A percentile compares a stretch with the other conserved stretches of the same genome.
phyloP scores from a whole-genome alignment of 2,797 vertebrate genomes.

The Labeo calbasu region DNA sequence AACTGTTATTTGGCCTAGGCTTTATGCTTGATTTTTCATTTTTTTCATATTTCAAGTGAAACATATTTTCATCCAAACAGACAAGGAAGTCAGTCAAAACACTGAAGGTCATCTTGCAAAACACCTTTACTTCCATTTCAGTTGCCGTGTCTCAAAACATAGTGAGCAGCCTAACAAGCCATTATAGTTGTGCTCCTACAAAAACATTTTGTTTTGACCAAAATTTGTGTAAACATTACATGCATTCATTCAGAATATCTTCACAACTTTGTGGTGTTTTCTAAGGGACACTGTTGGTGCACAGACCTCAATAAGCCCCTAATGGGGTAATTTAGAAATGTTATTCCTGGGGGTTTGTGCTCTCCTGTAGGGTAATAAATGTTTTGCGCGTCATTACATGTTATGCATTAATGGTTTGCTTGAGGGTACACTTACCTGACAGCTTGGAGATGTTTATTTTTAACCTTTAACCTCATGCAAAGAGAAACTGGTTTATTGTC shows the following conservation, averaged over 20 bases:
- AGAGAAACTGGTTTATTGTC: conserved; percentile 1
- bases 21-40: not conserved
- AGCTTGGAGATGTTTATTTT: conserved; percentile 11
- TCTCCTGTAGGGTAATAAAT: not conserved
- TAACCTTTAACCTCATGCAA: conserved; percentile 31
- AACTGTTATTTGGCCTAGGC: not conserved
- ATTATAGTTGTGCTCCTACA: not conserved
- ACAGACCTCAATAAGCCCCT: not conserved
- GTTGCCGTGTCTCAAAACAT: not conserved
- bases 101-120: not conserved
- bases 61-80: not conserved
- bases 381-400: conserved; percentile 11
- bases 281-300: not conserved
- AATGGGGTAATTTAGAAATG: conserved; percentile 7
- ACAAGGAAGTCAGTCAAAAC: not conserved
- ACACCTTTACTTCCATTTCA: not conserved
- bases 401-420: conserved; percentile 7
- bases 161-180: not conserved
- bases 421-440: not conserved
- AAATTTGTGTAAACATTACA: not conserved
- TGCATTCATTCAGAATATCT: not conserved
- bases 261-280: not conserved
- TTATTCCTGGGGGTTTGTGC: not conserved
- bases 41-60: not conserved
- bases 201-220: not conserved